Evolutionary conservation across 2,797 vertebrate species (phyloP), one percentile per base, ranked within the genome.

Genomic region (Echiichthys vipera): DNA sequence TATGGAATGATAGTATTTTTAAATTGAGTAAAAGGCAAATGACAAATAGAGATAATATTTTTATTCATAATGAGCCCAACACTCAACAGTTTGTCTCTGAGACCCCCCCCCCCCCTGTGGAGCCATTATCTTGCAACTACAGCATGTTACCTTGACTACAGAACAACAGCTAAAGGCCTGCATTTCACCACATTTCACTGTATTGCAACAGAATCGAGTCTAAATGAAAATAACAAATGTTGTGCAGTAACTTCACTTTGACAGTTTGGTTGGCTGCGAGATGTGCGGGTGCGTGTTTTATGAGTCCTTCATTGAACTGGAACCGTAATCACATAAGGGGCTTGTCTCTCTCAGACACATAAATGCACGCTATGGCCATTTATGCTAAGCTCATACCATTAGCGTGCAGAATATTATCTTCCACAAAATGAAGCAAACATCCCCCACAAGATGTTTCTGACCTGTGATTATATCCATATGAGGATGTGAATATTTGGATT

Each of bases 111-210:
- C 42, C 39, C 0, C 1, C 59, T 73, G 56, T 49, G 40, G 15
- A 45, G 65, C 55, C 58, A 36, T 49, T 47, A 37, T 27, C 2
- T 12, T 15, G 22, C 39, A 1, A 2, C 54, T 36, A 12, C 29
- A 61, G 47, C 11, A 12, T 1, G 27, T 70, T 58, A 75, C 69
- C 78, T 66, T 70, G 73, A 64, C 71, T 59, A 22, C 34, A 68
- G 69, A 50, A 70, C 40, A 49, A 55, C 42, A 47, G 49, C 73
- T 71, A 25, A 57, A 43, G 75, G 84, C 45, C 22, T 30, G 51
- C 18, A 69, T 88, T 90, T 84, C 85, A 70, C 15, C 20, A n/a
- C n/a, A 50, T 87, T 87, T 66, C 79, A 49, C 68, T 42, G 59
- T 27, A 54, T 83, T 91, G 84, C 84, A 87, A 77, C 78, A 87